Evolutionary conservation across 2,113 vertebrate genomes (phyloP).

Genomic region (Eclectus roratus): DNA sequence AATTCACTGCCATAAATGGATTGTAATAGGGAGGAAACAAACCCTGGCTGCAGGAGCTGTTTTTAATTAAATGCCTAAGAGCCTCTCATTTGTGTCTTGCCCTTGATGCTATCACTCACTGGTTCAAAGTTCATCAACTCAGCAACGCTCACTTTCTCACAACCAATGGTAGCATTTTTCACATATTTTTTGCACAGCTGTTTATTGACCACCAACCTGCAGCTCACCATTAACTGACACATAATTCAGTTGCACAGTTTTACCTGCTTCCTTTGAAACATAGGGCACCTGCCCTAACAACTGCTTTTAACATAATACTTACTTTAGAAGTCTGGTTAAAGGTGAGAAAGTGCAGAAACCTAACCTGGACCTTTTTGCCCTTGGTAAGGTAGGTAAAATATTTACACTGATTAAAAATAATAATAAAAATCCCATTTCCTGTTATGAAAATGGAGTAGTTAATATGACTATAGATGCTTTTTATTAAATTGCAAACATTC

Average conservation of each 20-base stretch:
- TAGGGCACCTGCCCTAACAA: neutral
- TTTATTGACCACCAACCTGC: neutral
- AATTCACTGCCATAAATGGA: neutral
- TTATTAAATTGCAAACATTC: slow-evolving; percentile 57
- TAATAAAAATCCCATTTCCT: neutral
- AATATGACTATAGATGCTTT: slow-evolving; percentile 20
- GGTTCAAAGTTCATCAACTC: neutral
- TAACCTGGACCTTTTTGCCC: neutral
- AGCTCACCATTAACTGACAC: neutral
- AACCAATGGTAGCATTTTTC: neutral
- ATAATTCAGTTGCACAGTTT: neutral
- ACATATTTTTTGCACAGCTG: neutral
- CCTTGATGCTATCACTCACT: slow-evolving; percentile 4
- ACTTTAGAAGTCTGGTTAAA: neutral
- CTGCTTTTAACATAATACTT: neutral
- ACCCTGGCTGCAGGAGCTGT: neutral
- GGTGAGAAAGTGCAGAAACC: neutral
- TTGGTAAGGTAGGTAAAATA: neutral
- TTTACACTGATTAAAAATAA: neutral
- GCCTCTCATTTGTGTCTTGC: neutral
- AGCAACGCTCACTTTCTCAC: neutral
- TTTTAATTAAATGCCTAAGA: slow-evolving; percentile 4
- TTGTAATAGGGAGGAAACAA: neutral
- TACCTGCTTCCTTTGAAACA: neutral
- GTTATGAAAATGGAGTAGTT: slow-evolving; percentile 26